A percentile compares a stretch with the other conserved stretches of the same genome.
Conservation (phyloP, 92 coral and sea anemone genomes). For the Parazoanthus swiftii region DNA sequence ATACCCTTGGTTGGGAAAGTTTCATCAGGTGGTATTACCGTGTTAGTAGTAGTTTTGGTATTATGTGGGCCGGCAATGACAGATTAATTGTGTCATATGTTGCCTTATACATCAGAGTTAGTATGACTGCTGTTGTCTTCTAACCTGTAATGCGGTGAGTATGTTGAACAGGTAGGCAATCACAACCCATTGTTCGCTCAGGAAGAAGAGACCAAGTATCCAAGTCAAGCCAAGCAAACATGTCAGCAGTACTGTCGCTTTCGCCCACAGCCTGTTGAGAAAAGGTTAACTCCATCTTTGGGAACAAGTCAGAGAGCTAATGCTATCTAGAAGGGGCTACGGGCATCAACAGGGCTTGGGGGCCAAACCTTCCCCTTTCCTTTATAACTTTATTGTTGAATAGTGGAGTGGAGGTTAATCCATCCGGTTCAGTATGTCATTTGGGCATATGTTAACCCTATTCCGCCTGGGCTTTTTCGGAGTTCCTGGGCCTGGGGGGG, state of each 20-base stretch:
- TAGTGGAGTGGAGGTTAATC: too few species aligned
- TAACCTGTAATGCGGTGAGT: slow-evolving; percentile 52
- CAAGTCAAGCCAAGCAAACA: slow-evolving; percentile 61
- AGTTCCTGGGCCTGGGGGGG: too few species aligned
- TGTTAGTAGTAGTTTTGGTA: too few species aligned
- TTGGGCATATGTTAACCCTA: too few species aligned
- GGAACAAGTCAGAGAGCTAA: neutral
- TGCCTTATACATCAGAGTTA: too few species aligned
- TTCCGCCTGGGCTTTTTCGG: too few species aligned
- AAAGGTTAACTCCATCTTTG: neutral
- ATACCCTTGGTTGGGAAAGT: too few species aligned
- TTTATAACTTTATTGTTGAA: too few species aligned
- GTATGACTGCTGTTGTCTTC: neutral
- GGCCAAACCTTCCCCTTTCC: neutral
- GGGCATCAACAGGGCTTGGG: neutral
- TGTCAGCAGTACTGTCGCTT: slow-evolving; percentile 53
- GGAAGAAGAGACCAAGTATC: slow-evolving; percentile 56
- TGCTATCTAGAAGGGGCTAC: neutral
- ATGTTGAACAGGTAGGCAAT: slow-evolving; percentile 57
- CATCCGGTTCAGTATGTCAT: too few species aligned
- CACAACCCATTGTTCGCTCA: slow-evolving; percentile 45
- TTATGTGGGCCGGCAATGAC: too few species aligned
- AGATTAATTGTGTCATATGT: too few species aligned
- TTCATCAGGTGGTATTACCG: too few species aligned
- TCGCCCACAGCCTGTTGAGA: slow-evolving; percentile 50